Base-by-base conservation (phyloP, 2,797 vertebrate species). In the Holocentrus rufus region DNA sequence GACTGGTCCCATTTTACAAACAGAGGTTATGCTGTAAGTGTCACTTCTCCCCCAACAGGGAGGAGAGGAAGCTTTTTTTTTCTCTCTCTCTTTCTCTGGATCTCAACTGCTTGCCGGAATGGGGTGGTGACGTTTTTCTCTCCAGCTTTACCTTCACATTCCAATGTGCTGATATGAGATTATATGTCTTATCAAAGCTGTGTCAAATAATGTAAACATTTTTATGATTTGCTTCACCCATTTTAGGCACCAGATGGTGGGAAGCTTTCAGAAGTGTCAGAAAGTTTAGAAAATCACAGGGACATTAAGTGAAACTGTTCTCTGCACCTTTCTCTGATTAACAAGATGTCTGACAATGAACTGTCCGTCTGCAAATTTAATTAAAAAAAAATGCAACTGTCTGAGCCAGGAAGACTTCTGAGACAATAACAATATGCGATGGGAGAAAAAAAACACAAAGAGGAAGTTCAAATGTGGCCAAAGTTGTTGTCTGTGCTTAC, bases 311-410 rank as follows among this genome's bases (percentile, higher is more conserved):
- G 15, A 46, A 46, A 46, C 31, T 6, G 31, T 1, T 46, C 44
- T 4, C 2, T 44, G 14, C 4, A 15, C 14, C 4, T 15, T 44
- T 17, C 14, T 15, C 42, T 5, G 42, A 44, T 44, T 44, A 44
- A 44, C 14, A 44, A 13, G 30, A 39, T 70, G 80, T 70, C 72
- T 76, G 56, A 78, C 67, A 77, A 66, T 85, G 60, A 72, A 54
- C 65, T 42, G 63, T 52, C 39, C 52, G 36, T 30, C 3, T 55
- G 61, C 52, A 36, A 53, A 7, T n/a, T 69, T 7, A 39, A 44
- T 2, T 10, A 39, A 14, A 14, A 13, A 50, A 55, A 42, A 22
- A 22, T 34, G 31, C 7, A 34, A 39, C 63, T 56, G 22, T 62
- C 13, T 72, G 59, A 56, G 31, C 42, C 1, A 0, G 23, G 22